Conservation (phyloP, 2,888 invertebrate genomes). For the Rhimphoctona megacephalus region DNA sequence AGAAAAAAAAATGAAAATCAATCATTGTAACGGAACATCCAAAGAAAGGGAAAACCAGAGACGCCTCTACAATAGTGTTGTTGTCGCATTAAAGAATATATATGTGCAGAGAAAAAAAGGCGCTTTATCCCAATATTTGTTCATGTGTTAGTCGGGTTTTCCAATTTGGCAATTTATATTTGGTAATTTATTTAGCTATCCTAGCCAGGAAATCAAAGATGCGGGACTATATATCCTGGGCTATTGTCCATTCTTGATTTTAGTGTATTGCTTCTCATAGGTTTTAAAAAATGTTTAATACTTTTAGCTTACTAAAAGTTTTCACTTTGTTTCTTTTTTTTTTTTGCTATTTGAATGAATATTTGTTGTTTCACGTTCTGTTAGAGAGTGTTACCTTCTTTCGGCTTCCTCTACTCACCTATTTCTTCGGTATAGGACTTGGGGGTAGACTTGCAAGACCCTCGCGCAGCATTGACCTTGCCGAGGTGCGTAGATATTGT, state of each 20-base stretch:
- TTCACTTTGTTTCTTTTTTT: conserved; percentile 29
- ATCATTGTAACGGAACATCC: conserved; percentile 33
- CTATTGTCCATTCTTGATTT: conserved; percentile 33
- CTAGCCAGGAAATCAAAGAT: not conserved
- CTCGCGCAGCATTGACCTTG: conserved; percentile 85
- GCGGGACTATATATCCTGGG: conserved; percentile 14
- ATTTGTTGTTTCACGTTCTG: conserved; percentile 62
- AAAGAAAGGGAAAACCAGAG: conserved; percentile 51
- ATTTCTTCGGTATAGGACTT: conserved; percentile 84
- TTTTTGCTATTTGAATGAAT: conserved; percentile 19
- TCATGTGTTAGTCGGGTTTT: conserved; percentile 64
- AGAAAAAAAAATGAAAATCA: conserved; percentile 25
- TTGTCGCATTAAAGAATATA: conserved; percentile 53
- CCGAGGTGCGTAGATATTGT: conserved; percentile 85
- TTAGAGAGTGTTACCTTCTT: conserved; percentile 82
- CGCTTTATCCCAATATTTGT: conserved; percentile 46
- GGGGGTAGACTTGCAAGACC: conserved; percentile 85
- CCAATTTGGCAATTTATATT: conserved; percentile 60
- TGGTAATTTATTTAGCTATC: conserved; percentile 31
- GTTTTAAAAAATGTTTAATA: not conserved
- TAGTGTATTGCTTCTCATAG: conserved; percentile 1
- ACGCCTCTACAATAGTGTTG: conserved; percentile 51
- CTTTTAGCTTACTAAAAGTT: conserved; percentile 38
- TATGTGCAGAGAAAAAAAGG: conserved; percentile 51
- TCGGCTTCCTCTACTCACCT: conserved; percentile 84